These are phyloP conservation scores for Microchirus variegatus DNA, from an alignment of 2,797 vertebrate genomes.

Conservation along the genomic window DNA sequence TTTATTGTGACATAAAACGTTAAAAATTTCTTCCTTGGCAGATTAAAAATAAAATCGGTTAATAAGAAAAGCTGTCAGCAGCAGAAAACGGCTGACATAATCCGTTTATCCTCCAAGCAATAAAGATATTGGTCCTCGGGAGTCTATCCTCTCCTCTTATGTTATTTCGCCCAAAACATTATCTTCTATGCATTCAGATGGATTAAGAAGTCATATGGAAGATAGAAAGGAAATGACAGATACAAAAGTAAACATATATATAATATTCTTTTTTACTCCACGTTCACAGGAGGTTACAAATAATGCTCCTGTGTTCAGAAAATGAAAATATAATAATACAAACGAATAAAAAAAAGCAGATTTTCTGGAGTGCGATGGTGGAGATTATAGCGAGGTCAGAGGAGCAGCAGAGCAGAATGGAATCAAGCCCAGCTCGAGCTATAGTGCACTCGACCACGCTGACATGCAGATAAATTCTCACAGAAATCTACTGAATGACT, in stretches of 20 bases:
- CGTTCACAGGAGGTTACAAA: conserved; percentile 72
- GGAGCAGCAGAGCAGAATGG: conserved; percentile 52
- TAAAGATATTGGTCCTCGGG: conserved; percentile 99
- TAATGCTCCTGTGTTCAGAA: conserved; percentile 60
- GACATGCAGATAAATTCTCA: conserved; percentile 77
- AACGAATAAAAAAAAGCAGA: conserved; percentile 16
- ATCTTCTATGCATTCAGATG: conserved; percentile 99
- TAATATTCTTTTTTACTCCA: conserved; percentile 95
- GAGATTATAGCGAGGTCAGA: conserved; percentile 66
- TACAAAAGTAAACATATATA: conserved; percentile 92
- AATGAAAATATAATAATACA: conserved; percentile 65
- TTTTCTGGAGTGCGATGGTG: conserved; percentile 66
- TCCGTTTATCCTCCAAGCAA: conserved; percentile 99
- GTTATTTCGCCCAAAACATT: conserved; percentile 99
- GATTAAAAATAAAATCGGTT: conserved; percentile 99
- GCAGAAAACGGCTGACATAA: conserved; percentile 99
- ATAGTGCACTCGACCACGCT: conserved; percentile 57
- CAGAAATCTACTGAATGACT: conserved; percentile 52
- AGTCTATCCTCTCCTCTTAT: conserved; percentile 99
- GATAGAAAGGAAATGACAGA: conserved; percentile 99
- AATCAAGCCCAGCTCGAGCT: conserved; percentile 27
- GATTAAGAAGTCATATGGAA: conserved; percentile 99
- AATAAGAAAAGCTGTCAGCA: conserved; percentile 99
- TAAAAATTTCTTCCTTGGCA: conserved; percentile 99
- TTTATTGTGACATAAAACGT: conserved; percentile 99